Percentiles rank a stretch among this genome's conserved stretches.
phyloP scores from a whole-genome alignment of 2,888 invertebrate genomes.

The Oscheius sp. region DNA sequence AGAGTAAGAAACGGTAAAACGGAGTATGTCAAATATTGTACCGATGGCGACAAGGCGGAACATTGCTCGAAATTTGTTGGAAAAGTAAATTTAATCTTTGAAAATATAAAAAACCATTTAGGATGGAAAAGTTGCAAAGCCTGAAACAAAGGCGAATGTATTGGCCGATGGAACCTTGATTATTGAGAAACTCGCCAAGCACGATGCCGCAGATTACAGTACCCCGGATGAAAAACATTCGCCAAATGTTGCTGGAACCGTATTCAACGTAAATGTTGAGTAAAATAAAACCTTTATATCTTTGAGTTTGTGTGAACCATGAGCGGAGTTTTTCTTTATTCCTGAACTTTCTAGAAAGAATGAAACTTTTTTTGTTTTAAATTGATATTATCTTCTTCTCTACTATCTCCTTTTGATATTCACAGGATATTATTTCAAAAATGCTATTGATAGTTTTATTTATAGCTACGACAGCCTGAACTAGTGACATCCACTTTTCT shows the following conservation, averaged over 20 bases:
- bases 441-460: no score
- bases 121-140: slow-evolving; percentile 1
- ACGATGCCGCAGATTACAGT: background rate
- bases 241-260: background rate
- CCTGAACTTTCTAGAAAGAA: no score
- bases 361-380: no score
- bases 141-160: background rate
- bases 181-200: background rate
- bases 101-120: background rate
- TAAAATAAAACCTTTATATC: no score
- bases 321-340: no score
- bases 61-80: background rate
- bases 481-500: no score
- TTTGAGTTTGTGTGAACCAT: no score
- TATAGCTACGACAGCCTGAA: no score
- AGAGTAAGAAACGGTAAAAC: background rate
- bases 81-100: background rate
- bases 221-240: background rate
- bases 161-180: background rate
- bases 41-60: background rate
- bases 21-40: background rate
- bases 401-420: no score
- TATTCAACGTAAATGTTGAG: background rate
- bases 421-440: no score
- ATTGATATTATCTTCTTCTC: no score